These are phyloP conservation scores for Synanceia verrucosa DNA, from an alignment of 2,797 vertebrate genomes.

Conservation along the genomic window DNA sequence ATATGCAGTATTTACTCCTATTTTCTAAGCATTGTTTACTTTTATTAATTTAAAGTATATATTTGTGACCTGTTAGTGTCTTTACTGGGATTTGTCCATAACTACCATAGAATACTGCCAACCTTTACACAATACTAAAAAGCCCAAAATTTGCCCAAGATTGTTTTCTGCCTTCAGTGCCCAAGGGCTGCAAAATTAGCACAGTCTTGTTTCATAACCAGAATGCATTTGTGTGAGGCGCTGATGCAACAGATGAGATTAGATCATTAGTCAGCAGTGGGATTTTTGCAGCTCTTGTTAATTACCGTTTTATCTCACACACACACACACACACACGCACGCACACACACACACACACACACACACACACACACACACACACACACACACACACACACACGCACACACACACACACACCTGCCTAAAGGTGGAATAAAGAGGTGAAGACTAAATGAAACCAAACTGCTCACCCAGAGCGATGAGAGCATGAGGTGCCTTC, in stretches of 20 bases:
- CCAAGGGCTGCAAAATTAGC: constrained; percentile 17
- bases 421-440: constrained; percentile 42
- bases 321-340: constrained; percentile 12
- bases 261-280: constrained; percentile 61
- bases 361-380: neutral
- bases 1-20: neutral
- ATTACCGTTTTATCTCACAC: constrained; percentile 54
- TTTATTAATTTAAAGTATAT: neutral
- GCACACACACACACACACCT: neutral
- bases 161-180: constrained; percentile 8
- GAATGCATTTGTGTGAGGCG: constrained; percentile 15
- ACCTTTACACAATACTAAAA: neutral
- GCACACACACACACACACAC: neutral
- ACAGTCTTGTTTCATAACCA: constrained; percentile 19
- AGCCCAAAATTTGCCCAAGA: constrained; percentile 7
- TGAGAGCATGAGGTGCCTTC: constrained; percentile 13
- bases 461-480: constrained; percentile 40
- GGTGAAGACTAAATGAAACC: constrained; percentile 45
- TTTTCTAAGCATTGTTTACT: neutral
- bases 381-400: neutral
- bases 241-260: constrained; percentile 48
- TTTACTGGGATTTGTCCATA: neutral
- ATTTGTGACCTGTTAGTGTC: neutral
- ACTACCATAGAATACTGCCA: neutral
- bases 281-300: constrained; percentile 55